phyloP scores from a whole-genome alignment of 2,797 vertebrate genomes.

The Pteronotus mesoamericanus region DNA sequence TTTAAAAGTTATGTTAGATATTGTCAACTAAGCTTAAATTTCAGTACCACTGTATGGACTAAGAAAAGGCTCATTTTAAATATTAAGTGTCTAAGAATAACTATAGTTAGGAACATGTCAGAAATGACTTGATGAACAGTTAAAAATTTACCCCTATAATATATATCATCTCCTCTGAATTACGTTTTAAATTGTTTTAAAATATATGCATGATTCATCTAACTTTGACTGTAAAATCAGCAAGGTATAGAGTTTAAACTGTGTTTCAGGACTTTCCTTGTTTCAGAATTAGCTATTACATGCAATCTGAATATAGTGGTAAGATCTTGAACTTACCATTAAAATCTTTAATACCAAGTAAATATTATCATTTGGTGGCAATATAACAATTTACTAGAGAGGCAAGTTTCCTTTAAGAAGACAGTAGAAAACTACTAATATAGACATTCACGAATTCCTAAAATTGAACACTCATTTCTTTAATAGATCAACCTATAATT shows the following conservation, averaged over 20 bases:
- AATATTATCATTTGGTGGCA: constrained; percentile 12
- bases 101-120: not conserved
- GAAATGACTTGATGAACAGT: not conserved
- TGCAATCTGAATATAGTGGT: not conserved
- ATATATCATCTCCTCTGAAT: not conserved
- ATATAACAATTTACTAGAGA: constrained; percentile 19
- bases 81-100: not conserved
- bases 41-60: not conserved
- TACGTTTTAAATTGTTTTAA: constrained; percentile 1
- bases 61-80: not conserved
- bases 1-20: not conserved
- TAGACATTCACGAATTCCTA: not conserved
- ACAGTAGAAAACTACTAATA: not conserved
- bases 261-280: not conserved
- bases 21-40: not conserved
- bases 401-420: not conserved
- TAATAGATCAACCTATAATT: constrained; percentile 3
- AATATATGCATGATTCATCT: not conserved
- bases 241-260: not conserved
- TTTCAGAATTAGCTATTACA: constrained; percentile 26
- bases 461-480: not conserved
- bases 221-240: not conserved
- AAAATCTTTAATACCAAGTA: not conserved
- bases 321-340: not conserved
- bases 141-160: not conserved